A percentile compares a stretch with the other conserved stretches of the same genome.
Conservation (phyloP, 2,888 invertebrate species). For the Spatulosminthurus flaviceps region DNA sequence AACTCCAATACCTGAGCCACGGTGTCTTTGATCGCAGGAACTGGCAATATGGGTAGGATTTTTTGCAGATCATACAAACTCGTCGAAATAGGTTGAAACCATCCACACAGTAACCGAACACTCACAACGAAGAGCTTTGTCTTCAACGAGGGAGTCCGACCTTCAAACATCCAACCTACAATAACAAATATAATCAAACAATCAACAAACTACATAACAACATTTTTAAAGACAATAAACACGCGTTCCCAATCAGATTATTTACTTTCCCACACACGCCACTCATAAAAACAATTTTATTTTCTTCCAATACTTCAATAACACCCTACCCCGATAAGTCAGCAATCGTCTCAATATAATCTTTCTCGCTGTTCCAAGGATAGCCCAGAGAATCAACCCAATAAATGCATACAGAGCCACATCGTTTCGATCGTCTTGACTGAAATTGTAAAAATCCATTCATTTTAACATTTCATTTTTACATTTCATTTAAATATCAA, state of each 20-base stretch:
- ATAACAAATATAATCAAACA: not conserved
- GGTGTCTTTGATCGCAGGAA: slow-evolving; percentile 22
- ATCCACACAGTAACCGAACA: not conserved
- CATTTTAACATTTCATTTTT: too few species aligned
- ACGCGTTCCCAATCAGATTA: too few species aligned
- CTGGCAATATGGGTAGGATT: slow-evolving; percentile 18
- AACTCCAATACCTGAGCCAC: slow-evolving; percentile 35
- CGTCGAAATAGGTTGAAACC: not conserved
- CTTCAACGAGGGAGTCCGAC: not conserved
- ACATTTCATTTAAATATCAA: too few species aligned
- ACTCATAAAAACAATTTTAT: too few species aligned
- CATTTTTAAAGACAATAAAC: too few species aligned
- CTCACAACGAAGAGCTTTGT: slow-evolving; percentile 24
- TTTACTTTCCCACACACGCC: too few species aligned
- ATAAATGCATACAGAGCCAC: not conserved
- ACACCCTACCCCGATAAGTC: not conserved
- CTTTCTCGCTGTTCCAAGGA: not conserved
- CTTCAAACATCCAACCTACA: slow-evolving; percentile 36
- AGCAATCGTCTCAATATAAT: not conserved
- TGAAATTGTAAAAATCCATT: too few species aligned
- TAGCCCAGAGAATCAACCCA: not conserved
- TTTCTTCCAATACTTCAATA: not conserved
- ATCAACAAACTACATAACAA: slow-evolving; percentile 85
- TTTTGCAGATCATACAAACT: slow-evolving; percentile 38
- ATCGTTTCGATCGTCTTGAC: not conserved